These are phyloP conservation scores for Cephonodes hylas DNA, from an alignment of 2,888 invertebrate genomes.

Conservation along the genomic window DNA sequence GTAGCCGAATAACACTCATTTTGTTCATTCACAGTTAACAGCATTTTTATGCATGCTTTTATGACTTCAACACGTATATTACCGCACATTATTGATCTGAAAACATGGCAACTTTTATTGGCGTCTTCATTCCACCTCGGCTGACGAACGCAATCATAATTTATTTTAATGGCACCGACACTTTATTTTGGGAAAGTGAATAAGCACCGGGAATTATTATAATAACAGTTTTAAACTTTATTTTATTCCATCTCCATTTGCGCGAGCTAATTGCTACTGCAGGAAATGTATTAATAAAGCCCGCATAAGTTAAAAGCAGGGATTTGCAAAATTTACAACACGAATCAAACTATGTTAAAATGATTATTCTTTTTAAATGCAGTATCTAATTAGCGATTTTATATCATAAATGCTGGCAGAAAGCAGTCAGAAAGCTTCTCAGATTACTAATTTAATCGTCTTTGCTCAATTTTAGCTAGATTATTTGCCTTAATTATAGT, in stretches of 20 bases:
- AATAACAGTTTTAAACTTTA: slow-evolving; percentile 27
- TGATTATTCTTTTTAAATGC: too few relatives aligned
- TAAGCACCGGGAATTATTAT: slow-evolving; percentile 23
- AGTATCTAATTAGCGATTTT: too few relatives aligned
- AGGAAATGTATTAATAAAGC: not conserved
- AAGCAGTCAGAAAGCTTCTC: too few relatives aligned
- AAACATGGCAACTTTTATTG: slow-evolving; percentile 22
- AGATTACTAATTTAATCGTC: too few relatives aligned
- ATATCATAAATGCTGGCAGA: too few relatives aligned
- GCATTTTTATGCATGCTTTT: slow-evolving; percentile 31
- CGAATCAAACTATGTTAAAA: too few relatives aligned
- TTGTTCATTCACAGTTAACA: slow-evolving; percentile 24
- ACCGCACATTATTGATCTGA: slow-evolving; percentile 18
- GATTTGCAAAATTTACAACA: too few relatives aligned
- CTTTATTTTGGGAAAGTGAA: slow-evolving; percentile 41
- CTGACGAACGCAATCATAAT: slow-evolving; percentile 43
- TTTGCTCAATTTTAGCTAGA: too few relatives aligned
- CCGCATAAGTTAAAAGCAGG: too few relatives aligned
- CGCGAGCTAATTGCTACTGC: slow-evolving; percentile 16
- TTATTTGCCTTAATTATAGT: too few relatives aligned
- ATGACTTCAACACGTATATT: slow-evolving; percentile 36
- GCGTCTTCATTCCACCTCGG: slow-evolving; percentile 26
- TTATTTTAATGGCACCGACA: slow-evolving; percentile 35
- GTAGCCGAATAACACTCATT: slow-evolving; percentile 4
- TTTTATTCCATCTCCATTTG: slow-evolving; percentile 18